Base-by-base conservation (phyloP, 1,140 invertebrate genomes). In the Sinella curviseta region DNA sequence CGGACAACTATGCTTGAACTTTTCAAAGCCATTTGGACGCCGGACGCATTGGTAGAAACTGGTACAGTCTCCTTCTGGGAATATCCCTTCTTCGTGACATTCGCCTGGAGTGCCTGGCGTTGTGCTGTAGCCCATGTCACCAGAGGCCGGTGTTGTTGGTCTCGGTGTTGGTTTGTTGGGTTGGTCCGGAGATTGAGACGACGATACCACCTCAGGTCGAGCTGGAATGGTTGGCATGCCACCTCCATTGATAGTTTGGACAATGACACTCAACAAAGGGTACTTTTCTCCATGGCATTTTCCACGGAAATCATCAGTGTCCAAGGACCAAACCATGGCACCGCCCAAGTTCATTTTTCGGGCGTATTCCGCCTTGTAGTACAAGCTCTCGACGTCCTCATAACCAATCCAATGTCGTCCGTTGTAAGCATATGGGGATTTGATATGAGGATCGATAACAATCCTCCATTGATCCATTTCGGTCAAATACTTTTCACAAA, bases 231-330 rank as follows among this genome's bases (percentile, higher is more conserved):
- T 48, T 2, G 74, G 74, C 39, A 48, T 75, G 24, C 74, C 36
- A 28, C 76, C 70, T 14, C 79, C 48, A 36, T 76, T 88, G 81
- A 87, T 39, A 17, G 83, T 86, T 4, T 85, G 78, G 79, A 90
- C 90, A 28, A 93, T 88, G 1, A 89, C 85, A 36, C 86, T 89
- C 26, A 92, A 82, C 3, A 93, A 85, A 3, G 91, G 90, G 85
- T 88, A 92, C 73, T 88, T 86, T 77, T 84, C 85, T 14, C 79
- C 82, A 20, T 90, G 88, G 81, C 91, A 93, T 0, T 85, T 79
- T 0, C 90, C 91, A 12, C 80, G 85, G 83, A 93, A 93, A 84
- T 94, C 93, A 83, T 94, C 93, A 73, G 91, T 92, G 79, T 94
- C 93, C 8, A 94, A 88, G 81, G 90, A 91, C 93, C 93, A 94